phyloP scores from a whole-genome alignment of 2,888 invertebrate species.

The Sclerodermus sp. region DNA sequence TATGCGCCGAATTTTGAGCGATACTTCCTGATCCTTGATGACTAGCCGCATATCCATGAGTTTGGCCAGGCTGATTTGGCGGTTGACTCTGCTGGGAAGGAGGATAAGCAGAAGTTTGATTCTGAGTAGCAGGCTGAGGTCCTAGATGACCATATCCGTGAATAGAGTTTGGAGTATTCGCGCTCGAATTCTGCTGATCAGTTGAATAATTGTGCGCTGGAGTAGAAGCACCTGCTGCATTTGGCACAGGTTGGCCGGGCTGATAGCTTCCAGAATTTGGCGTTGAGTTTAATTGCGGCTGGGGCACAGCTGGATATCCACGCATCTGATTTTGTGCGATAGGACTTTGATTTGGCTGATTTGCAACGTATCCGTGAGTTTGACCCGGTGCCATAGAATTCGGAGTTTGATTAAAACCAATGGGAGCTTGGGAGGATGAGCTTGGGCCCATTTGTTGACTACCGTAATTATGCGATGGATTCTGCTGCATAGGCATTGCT shows the following conservation, averaged over 20 bases:
- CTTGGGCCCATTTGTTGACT: constrained; percentile 24
- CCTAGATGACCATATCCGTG: constrained; percentile 38
- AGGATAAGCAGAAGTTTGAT: constrained; percentile 17
- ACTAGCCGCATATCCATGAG: constrained; percentile 30
- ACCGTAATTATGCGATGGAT: constrained; percentile 24
- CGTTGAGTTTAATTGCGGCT: constrained; percentile 25
- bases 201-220: constrained; percentile 35
- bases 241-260: constrained; percentile 24
- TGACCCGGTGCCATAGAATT: constrained; percentile 24
- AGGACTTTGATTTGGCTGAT: constrained; percentile 25
- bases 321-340: constrained; percentile 39
- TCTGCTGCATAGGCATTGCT: constrained; percentile 18
- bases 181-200: constrained; percentile 29
- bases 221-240: constrained; percentile 10
- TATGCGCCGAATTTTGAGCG: constrained; percentile 21
- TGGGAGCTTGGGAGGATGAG: constrained; percentile 23
- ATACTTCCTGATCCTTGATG: constrained; percentile 22
- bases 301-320: constrained; percentile 34
- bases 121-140: constrained; percentile 23
- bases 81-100: constrained; percentile 22
- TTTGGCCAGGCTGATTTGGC: constrained; percentile 11
- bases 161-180: constrained; percentile 30
- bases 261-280: constrained; percentile 30
- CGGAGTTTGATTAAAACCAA: constrained; percentile 25
- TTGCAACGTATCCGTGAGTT: constrained; percentile 26